A percentile compares a stretch with the other conserved stretches of the same genome.
phyloP scores from a whole-genome alignment of 2,113 vertebrate species.

The Catharus minimus region DNA sequence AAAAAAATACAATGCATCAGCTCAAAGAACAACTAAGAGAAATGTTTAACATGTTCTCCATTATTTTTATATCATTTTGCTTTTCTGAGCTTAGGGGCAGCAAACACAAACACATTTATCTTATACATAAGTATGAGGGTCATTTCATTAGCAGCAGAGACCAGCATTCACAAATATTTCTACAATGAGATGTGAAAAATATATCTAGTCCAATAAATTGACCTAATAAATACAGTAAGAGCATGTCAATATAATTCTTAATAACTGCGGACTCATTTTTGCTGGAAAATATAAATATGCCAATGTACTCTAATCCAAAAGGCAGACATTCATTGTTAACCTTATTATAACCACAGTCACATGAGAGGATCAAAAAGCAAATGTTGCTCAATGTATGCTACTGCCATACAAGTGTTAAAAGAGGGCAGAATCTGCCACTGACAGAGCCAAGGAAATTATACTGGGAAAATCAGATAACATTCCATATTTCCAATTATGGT shows the following conservation, averaged over 20 bases:
- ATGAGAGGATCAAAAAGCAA: neutral
- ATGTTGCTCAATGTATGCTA: neutral
- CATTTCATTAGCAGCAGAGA: neutral
- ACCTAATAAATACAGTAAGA: neutral
- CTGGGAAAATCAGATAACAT: neutral
- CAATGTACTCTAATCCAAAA: neutral
- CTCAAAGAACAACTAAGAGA: neutral
- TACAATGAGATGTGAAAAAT: neutral
- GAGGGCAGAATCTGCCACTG: neutral
- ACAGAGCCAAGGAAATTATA: neutral
- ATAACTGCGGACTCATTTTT: neutral
- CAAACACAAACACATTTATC: neutral
- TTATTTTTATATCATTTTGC: neutral
- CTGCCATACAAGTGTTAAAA: neutral
- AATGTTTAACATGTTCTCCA: neutral
- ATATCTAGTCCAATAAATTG: neutral
- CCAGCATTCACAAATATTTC: neutral
- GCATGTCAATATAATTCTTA: neutral
- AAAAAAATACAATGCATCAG: neutral
- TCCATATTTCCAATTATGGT: neutral
- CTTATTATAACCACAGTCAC: neutral
- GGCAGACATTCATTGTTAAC: neutral
- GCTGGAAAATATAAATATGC: neutral
- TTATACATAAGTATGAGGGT: neutral
- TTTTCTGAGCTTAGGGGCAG: neutral